Conservation (phyloP, 2,888 invertebrate species). For the Apamea epomidion region DNA sequence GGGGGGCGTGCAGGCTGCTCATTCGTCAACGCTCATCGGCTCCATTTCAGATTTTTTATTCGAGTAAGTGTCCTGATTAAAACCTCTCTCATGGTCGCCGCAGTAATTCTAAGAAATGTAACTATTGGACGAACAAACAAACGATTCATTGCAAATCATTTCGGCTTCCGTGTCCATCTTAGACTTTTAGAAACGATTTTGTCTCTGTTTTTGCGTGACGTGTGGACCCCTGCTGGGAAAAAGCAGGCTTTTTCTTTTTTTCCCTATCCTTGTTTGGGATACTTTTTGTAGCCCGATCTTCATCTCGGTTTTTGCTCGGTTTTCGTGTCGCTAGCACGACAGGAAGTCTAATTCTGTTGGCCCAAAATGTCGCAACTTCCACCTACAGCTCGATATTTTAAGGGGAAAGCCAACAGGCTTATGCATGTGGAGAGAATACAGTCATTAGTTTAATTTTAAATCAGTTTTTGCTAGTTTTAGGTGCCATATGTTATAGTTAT, state of each 20-base stretch:
- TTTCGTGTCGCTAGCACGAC: background rate
- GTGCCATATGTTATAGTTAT: too few relatives aligned
- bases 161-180: conserved; percentile 39
- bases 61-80: background rate
- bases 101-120: conserved; percentile 25
- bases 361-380: background rate
- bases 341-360: background rate
- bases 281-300: background rate
- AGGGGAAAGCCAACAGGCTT: too few relatives aligned
- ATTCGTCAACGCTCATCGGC: too few relatives aligned
- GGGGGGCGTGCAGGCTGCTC: too few relatives aligned
- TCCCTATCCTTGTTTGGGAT: background rate
- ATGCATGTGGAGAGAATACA: too few relatives aligned
- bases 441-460: too few relatives aligned
- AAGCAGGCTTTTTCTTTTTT: background rate
- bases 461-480: too few relatives aligned
- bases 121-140: conserved; percentile 23
- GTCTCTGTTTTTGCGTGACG: conserved; percentile 32
- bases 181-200: conserved; percentile 22
- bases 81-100: conserved; percentile 10
- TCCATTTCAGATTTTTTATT: background rate
- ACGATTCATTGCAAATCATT: conserved; percentile 60
- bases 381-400: too few relatives aligned
- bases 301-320: too few relatives aligned
- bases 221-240: conserved; percentile 9